Base-by-base conservation (phyloP, 2,113 vertebrate species). In the Lanius ludovicianus region DNA sequence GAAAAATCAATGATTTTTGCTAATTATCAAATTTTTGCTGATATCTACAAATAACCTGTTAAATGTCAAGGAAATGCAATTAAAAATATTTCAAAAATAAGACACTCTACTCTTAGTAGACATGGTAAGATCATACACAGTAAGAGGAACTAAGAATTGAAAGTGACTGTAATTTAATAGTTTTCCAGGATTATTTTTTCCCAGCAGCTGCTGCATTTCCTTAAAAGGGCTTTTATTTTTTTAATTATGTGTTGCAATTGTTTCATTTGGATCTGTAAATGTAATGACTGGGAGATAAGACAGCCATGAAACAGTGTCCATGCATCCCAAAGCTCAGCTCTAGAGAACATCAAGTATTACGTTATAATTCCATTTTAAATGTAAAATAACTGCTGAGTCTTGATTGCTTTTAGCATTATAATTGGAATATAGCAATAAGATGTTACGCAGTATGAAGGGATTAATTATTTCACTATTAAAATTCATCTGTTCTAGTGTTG, bases 401-500 rank as follows among this genome's bases (percentile, higher is more conserved):
- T 69, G 4, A 39, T 65, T 70, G 41, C 42, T 92, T 73, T 92
- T 77, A 62, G 39, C 16, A 44, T 84, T 80, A 11, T 35, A 77
- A 49, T 33, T 90, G 42, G 46, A 49, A 70, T 39, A 62, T 7
- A 73, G 30, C 83, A 79, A 31, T 60, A 47, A 82, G 70, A 76
- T 65, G 17, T 47, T 69, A 35, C 15, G 12, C 42, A 70, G 9
- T 56, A 42, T 39, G 22, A 63, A 77, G 30, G 8, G 15, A 74
- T 84, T 87, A 12, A 39, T 89, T 91, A 65, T 62, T 89, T 94
- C 28, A n/a, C 37, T 46, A 39, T 64, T 64, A 59, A 35, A 92
- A 90, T 2, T 69, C 62, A 65, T 46, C 55, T n/a, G 0, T 47
- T 59, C 21, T 41, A 47, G 25, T 70, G 39, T 7, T 80, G 46